Percentiles rank a stretch among this genome's conserved stretches.
Evolutionary conservation across 92 coral and sea anemone genomes (phyloP).

Genomic region (Meandrina meandrites): DNA sequence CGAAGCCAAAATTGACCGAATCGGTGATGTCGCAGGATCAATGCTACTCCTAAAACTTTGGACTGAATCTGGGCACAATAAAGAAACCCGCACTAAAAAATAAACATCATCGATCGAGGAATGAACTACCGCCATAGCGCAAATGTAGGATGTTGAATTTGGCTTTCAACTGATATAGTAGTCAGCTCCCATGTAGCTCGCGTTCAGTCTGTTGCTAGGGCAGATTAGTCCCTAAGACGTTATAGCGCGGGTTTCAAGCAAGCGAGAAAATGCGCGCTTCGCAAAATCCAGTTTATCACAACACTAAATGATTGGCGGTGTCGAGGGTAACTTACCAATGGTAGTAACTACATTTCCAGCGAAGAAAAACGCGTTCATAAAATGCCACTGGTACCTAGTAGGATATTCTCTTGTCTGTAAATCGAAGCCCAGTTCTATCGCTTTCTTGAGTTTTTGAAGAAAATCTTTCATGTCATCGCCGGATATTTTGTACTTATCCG

Average conservation of each 20-base stretch:
- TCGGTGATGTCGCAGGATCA: conserved; percentile 19
- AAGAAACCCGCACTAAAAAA: not conserved
- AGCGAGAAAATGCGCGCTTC: conserved; percentile 23
- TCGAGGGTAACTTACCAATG: conserved; percentile 69
- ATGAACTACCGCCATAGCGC: not conserved
- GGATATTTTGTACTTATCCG: conserved; percentile 60
- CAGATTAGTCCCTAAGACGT: conserved; percentile 21
- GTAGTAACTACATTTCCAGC: conserved; percentile 99
- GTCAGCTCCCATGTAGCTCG: not conserved
- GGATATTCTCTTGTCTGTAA: conserved; percentile 47
- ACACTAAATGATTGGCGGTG: not conserved
- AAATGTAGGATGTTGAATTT: conserved; percentile 8
- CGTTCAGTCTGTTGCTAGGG: conserved; percentile 46
- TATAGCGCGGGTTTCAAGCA: conserved; percentile 14
- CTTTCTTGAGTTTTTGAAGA: conserved; percentile 67
- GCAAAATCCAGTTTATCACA: not conserved
- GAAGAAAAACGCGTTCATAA: conserved; percentile 96
- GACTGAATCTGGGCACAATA: not conserved
- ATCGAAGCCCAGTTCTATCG: conserved; percentile 83
- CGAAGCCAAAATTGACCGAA: conserved; percentile 37
- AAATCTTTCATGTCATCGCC: conserved; percentile 71
- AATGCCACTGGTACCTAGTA: conserved; percentile 62
- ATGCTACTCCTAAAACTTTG: not conserved
- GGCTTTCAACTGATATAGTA: conserved; percentile 2
- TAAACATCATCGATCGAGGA: not conserved